phyloP scores from a whole-genome alignment of 2,113 vertebrate genomes.

The Cynocephalus volans region DNA sequence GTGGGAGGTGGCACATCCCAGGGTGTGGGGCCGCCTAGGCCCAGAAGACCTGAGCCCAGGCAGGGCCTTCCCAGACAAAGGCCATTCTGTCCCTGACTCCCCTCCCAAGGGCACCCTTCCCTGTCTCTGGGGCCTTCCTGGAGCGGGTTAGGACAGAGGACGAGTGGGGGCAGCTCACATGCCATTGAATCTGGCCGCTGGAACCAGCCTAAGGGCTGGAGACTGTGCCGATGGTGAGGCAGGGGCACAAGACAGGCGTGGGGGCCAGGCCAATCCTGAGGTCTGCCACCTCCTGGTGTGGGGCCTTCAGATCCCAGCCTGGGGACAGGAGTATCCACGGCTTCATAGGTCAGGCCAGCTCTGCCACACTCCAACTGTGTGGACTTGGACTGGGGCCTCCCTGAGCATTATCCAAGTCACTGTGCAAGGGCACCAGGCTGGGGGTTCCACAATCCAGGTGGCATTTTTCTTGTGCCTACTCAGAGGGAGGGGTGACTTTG shows the following conservation, averaged over 20 bases:
- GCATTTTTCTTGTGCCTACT: background rate
- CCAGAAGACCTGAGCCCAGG: background rate
- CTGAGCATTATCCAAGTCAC: accelerated
- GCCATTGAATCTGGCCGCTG: background rate
- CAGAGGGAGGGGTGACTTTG: accelerated
- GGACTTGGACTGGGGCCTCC: conserved; percentile 47
- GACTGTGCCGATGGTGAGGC: background rate
- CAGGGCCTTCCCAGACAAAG: background rate
- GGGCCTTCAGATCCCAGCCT: background rate
- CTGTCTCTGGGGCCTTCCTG: background rate
- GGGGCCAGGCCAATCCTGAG: conserved; percentile 62
- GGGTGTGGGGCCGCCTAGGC: background rate
- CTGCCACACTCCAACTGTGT: background rate
- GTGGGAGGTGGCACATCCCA: accelerated
- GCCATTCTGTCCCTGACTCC: background rate
- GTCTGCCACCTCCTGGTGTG: conserved; percentile 65
- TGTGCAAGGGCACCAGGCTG: background rate
- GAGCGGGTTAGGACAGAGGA: background rate
- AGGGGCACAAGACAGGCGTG: accelerated
- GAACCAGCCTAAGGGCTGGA: background rate
- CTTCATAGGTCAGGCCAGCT: background rate
- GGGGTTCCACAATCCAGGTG: accelerated
- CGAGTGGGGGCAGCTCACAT: background rate
- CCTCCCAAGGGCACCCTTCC: background rate
- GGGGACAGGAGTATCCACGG: background rate